Percentiles rank a stretch among this genome's conserved stretches.
phyloP scores from a whole-genome alignment of 2,113 vertebrate genomes.

The Grammatotria lemairii region DNA sequence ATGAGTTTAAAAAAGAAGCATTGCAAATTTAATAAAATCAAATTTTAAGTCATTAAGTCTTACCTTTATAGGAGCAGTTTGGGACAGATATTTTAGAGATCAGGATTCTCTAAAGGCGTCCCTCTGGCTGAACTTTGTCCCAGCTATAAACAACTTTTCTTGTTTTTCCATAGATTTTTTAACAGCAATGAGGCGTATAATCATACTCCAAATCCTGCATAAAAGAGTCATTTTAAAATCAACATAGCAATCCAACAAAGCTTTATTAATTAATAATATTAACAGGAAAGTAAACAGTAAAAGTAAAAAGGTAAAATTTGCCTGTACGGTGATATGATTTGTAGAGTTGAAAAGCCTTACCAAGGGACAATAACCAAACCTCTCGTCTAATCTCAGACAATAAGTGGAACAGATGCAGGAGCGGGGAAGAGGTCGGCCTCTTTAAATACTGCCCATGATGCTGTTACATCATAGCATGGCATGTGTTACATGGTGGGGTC shows the following conservation, averaged over 20 bases:
- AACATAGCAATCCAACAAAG: background rate
- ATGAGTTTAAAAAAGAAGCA: background rate
- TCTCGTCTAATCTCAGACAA: background rate
- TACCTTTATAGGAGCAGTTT: conserved; percentile 41
- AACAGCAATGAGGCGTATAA: conserved; percentile 62
- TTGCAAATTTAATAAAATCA: background rate
- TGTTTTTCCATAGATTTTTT: conserved; percentile 76
- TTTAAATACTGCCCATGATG: conserved; percentile 30
- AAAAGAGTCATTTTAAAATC: background rate
- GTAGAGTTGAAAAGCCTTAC: background rate
- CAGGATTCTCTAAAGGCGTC: conserved; percentile 82
- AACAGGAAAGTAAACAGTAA: background rate
- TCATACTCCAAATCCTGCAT: conserved; percentile 78
- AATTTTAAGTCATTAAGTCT: background rate
- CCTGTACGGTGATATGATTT: background rate
- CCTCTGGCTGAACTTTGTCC: conserved; percentile 75
- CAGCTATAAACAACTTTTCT: conserved; percentile 55
- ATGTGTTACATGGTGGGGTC: background rate
- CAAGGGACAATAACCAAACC: background rate
- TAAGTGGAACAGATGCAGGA: background rate
- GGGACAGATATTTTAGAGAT: conserved; percentile 15
- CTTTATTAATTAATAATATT: background rate
- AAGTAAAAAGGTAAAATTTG: background rate
- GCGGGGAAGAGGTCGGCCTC: background rate
- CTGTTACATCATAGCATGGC: conserved; percentile 34